Conservation (phyloP, 35 echinoderm and acorn worm species). For the Strongylocentrotus purpuratus region DNA sequence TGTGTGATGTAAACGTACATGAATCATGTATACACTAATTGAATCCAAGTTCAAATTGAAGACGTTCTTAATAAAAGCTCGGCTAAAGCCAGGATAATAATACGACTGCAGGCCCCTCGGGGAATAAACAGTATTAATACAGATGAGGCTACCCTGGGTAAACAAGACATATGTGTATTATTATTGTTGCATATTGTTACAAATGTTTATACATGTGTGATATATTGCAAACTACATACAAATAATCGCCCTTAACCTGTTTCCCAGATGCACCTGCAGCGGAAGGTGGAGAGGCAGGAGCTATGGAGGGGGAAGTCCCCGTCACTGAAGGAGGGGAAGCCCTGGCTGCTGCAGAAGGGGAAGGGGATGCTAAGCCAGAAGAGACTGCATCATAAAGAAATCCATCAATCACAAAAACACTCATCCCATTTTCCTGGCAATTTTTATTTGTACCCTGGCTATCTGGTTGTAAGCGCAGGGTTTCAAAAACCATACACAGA, state of each 20-base stretch:
- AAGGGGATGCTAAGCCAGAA: constrained; percentile 10
- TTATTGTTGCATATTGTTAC: too few relatives aligned
- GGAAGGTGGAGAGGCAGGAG: not conserved
- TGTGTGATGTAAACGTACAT: too few relatives aligned
- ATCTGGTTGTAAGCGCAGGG: not conserved
- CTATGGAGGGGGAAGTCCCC: not conserved
- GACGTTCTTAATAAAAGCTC: too few relatives aligned
- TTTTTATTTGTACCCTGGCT: not conserved
- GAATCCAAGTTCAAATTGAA: too few relatives aligned
- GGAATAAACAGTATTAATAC: too few relatives aligned
- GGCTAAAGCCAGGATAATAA: too few relatives aligned
- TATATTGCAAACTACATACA: not conserved
- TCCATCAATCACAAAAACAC: not conserved
- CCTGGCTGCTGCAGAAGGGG: not conserved
- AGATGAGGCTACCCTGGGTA: too few relatives aligned
- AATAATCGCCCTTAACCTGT: not conserved
- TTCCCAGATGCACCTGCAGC: not conserved
- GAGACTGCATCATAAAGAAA: not conserved
- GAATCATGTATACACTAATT: too few relatives aligned
- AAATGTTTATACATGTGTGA: too few relatives aligned
- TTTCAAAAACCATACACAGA: not conserved
- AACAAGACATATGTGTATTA: too few relatives aligned
- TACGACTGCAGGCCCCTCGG: too few relatives aligned
- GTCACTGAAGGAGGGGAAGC: not conserved
- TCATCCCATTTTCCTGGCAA: not conserved